Conservation (phyloP, 2,113 vertebrate genomes). For the Stigmatopora nigra region DNA sequence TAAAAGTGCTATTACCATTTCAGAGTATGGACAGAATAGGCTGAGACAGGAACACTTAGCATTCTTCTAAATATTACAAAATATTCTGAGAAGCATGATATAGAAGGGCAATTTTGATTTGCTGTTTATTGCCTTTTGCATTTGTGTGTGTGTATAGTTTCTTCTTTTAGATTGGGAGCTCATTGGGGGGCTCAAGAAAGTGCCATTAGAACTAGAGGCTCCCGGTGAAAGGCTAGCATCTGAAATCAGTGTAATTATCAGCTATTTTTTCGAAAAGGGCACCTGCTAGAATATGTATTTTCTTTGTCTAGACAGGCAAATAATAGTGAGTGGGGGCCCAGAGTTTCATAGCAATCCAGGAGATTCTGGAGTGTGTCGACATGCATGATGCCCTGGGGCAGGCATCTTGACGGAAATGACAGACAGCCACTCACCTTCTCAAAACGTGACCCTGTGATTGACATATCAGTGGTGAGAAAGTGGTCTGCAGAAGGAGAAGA, state of each 20-base stretch:
- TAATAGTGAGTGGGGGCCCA: not conserved
- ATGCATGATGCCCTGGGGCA: conserved; percentile 6
- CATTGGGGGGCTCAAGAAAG: not conserved
- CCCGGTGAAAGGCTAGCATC: not conserved
- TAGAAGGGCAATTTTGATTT: not conserved
- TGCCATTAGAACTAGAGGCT: not conserved
- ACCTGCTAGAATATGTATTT: not conserved
- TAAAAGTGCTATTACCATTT: conserved; percentile 41
- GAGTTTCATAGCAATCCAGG: not conserved
- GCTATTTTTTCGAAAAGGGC: not conserved
- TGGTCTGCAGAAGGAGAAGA: conserved; percentile 44
- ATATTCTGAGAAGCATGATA: not conserved
- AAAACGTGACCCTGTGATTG: conserved; percentile 51
- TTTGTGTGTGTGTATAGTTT: not conserved
- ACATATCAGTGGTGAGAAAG: conserved; percentile 52
- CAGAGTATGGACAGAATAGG: conserved; percentile 20
- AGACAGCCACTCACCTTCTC: conserved; percentile 50
- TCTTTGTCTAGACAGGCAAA: conserved; percentile 4
- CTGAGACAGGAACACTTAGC: conserved; percentile 22
- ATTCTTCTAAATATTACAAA: conserved; percentile 38
- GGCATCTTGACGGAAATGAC: conserved; percentile 39
- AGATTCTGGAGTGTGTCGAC: conserved; percentile 4
- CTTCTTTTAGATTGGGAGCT: conserved; percentile 1
- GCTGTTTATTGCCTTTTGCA: not conserved
- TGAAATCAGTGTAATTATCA: not conserved